phyloP scores from a whole-genome alignment of 2,888 invertebrate species.

The Parasteatoda lunata region DNA sequence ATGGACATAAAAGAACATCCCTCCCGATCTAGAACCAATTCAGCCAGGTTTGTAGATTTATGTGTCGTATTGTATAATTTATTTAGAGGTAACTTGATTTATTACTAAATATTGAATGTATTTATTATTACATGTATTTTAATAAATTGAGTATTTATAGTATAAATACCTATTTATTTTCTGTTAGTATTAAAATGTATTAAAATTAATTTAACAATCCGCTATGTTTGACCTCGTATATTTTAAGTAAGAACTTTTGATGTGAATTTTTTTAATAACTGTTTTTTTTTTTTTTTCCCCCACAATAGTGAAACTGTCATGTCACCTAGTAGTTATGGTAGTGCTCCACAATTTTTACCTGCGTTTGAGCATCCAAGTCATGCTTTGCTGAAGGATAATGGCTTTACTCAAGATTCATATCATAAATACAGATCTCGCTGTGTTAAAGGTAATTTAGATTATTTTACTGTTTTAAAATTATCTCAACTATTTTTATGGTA shows the following conservation, averaged over 20 bases:
- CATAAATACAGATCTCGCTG: conserved; percentile 96
- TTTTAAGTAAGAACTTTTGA: background rate
- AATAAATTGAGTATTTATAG: background rate
- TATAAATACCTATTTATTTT: background rate
- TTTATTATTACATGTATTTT: background rate
- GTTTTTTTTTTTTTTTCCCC: background rate
- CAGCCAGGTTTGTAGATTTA: conserved; percentile 76
- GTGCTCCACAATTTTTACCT: conserved; percentile 88
- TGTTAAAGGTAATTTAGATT: conserved; percentile 82
- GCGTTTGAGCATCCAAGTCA: conserved; percentile 97
- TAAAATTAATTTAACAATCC: background rate
- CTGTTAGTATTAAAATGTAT: background rate
- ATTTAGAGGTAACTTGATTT: background rate
- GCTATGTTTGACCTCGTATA: background rate
- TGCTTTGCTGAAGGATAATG: conserved; percentile 93
- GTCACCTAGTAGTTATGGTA: conserved; percentile 80
- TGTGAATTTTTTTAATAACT: background rate
- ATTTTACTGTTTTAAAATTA: too few relatives aligned
- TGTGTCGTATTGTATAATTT: background rate
- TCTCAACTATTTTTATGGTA: too few relatives aligned
- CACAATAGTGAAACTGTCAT: conserved; percentile 39
- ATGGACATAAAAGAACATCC: conserved; percentile 81
- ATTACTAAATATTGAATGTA: background rate
- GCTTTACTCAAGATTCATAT: conserved; percentile 98
- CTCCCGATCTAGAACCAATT: conserved; percentile 65